phyloP scores from a whole-genome alignment of 2,888 invertebrate species.

The Ormyrus pomaceus region DNA sequence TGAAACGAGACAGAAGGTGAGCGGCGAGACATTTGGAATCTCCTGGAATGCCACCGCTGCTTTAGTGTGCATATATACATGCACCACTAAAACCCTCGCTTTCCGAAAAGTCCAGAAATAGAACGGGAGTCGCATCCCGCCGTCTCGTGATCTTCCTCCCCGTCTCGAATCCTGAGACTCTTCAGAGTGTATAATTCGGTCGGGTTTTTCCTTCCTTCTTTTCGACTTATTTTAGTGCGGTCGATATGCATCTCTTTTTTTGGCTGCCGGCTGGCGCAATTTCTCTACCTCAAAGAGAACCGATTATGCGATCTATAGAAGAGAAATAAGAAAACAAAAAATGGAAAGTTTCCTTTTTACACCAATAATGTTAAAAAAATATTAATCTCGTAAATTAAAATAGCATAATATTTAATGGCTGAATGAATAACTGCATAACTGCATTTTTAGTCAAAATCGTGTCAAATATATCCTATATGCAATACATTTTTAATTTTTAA shows the following conservation, averaged over 20 bases:
- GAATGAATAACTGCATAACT: too few species aligned
- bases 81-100: constrained; percentile 12
- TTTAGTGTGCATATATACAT: constrained; percentile 16
- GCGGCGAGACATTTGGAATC: constrained; percentile 52
- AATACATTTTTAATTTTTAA: too few species aligned
- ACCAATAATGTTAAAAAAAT: too few species aligned
- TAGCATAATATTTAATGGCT: too few species aligned
- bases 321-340: too few species aligned
- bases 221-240: constrained; percentile 28
- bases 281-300: constrained; percentile 28
- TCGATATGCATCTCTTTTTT: constrained; percentile 22
- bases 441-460: too few species aligned
- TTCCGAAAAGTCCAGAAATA: constrained; percentile 54
- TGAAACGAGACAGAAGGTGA: constrained; percentile 49
- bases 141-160: background rate
- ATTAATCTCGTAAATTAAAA: too few species aligned
- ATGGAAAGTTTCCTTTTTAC: too few species aligned
- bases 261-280: background rate
- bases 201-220: constrained; percentile 7
- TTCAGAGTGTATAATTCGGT: constrained; percentile 42
- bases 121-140: constrained; percentile 32
- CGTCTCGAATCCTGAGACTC: constrained; percentile 7
- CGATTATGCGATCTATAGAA: background rate
- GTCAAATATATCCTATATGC: too few species aligned
- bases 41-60: constrained; percentile 55